A percentile compares a stretch with the other conserved stretches of the same genome.
Evolutionary conservation across 2,888 invertebrate species (phyloP).

Genomic region (Noctua pronuba): DNA sequence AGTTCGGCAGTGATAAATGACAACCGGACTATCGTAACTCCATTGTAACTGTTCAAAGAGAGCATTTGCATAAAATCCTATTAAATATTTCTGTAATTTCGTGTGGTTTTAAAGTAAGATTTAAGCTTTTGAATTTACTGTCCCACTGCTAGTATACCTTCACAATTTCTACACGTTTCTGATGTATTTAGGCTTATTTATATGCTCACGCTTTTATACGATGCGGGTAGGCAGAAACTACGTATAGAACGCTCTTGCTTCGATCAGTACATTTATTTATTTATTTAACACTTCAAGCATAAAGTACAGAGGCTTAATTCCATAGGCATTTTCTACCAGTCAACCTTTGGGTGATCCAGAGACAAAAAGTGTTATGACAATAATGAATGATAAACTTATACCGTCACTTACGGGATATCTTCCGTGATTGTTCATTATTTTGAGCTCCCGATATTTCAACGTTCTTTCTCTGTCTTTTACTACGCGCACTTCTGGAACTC

Average conservation of each 20-base stretch:
- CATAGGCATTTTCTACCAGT: no score
- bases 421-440: no score
- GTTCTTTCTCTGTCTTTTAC: no score
- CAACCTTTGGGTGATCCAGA: no score
- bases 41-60: constrained; percentile 36
- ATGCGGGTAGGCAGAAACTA: neutral
- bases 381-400: no score
- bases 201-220: neutral
- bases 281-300: no score
- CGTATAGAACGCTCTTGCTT: neutral
- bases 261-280: neutral
- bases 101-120: neutral
- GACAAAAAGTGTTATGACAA: no score
- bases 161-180: neutral
- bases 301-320: no score
- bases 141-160: neutral
- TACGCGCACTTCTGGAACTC: no score
- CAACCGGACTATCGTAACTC: constrained; percentile 47
- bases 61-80: constrained; percentile 48
- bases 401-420: no score
- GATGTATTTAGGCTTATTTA: neutral
- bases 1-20: constrained; percentile 51
- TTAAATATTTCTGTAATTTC: constrained; percentile 33
- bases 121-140: constrained; percentile 3
- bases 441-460: no score